phyloP scores from a whole-genome alignment of 2,888 invertebrate genomes.

The Biston stratarius region DNA sequence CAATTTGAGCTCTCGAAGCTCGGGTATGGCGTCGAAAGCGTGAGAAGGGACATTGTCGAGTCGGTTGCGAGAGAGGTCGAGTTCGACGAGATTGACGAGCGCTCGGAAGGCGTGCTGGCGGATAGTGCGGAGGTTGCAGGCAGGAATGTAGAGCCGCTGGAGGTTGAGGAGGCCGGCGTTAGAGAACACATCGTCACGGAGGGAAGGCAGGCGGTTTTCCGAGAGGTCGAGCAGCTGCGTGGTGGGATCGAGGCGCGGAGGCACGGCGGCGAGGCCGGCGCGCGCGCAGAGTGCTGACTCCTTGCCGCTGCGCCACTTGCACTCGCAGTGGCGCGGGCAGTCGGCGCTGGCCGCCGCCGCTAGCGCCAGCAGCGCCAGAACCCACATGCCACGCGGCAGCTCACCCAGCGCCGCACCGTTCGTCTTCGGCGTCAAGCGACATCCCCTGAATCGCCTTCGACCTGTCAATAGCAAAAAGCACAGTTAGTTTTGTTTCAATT shows the following conservation, averaged over 20 bases:
- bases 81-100: conserved; percentile 92
- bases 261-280: conserved; percentile 91
- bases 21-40: conserved; percentile 90
- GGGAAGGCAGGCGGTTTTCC: conserved; percentile 89
- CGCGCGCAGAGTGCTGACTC: conserved; percentile 93
- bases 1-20: conserved; percentile 91
- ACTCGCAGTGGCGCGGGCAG: conserved; percentile 92
- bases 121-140: conserved; percentile 89
- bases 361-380: conserved; percentile 79
- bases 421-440: conserved; percentile 75
- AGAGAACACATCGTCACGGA: conserved; percentile 91
- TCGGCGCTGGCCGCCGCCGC: conserved; percentile 86
- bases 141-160: conserved; percentile 91
- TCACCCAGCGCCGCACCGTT: conserved; percentile 78
- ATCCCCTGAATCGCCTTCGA: conserved; percentile 68
- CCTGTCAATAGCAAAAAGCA: conserved; percentile 59
- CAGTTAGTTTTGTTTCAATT: neutral
- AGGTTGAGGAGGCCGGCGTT: conserved; percentile 91
- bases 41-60: conserved; percentile 90
- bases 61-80: conserved; percentile 92
- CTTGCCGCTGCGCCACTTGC: conserved; percentile 96
- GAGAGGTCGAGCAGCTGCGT: conserved; percentile 93
- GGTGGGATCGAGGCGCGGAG: conserved; percentile 90
- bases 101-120: conserved; percentile 91
- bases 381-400: conserved; percentile 86